Evolutionary conservation across 2,888 invertebrate species (phyloP), one percentile per base, ranked within the genome.

Genomic region (Rotaria sp.): DNA sequence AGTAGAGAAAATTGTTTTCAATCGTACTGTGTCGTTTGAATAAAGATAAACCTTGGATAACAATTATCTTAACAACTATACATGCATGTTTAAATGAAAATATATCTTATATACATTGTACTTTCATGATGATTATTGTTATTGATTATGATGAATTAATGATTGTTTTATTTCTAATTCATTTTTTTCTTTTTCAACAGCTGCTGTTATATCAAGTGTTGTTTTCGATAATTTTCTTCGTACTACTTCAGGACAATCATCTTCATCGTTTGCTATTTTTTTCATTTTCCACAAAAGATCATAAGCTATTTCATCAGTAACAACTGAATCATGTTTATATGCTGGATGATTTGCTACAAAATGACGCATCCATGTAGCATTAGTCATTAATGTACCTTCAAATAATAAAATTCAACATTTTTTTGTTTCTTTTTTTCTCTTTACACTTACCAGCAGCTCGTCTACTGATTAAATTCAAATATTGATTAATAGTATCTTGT

Each of bases 401-500:
- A 41, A 15, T 2, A 85, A 50, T 5, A 85, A n/a, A n/a, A n/a
- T n/a, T n/a, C n/a, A n/a, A n/a, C n/a, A 5, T 5, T 30, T 11
- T 50, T 84, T 30, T 2, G 2, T 50, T 52, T 50, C 30, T 24
- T 38, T 38, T 74, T 41, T 5, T n/a, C n/a, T n/a, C n/a, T n/a
- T n/a, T n/a, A n/a, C 1, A 45, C 45, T 5, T 80, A 90, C 92
- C 92, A 87, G 91, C 90, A 11, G 93, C 93, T 87, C 93, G 89
- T 87, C 90, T 90, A 87, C 91, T 94, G 90, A 99, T 97, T 88
- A 97, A 94, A 90, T 95, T 95, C 88, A 99, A 93, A 92, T 99
- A 99, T 92, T 97, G 96, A 91, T 95, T 95, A 89, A 99, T 95
- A 18, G 96, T 96, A 92, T 98, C 98, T 91, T 96, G 95, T 74